Conservation (phyloP, 1,140 invertebrate genomes). For the Nasonia vitripennis region DNA sequence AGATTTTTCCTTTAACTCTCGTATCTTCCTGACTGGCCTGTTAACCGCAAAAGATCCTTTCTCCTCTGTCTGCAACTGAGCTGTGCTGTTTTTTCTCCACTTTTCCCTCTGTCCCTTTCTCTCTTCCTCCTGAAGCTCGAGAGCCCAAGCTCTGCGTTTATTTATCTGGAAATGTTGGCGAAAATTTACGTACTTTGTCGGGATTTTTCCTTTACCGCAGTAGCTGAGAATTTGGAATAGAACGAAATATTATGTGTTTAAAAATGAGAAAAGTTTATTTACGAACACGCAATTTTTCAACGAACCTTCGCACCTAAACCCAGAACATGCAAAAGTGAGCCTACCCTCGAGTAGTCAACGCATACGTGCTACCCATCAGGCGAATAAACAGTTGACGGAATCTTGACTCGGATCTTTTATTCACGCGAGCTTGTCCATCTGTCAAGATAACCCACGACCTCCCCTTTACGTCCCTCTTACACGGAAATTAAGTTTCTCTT, state of each 20-base stretch:
- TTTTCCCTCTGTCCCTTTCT: slow-evolving; percentile 3
- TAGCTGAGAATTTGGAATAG: neutral
- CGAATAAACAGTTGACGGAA: slow-evolving; percentile 12
- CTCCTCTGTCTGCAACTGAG: neutral
- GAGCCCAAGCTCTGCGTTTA: neutral
- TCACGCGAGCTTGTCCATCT: slow-evolving; percentile 2
- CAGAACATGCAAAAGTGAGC: neutral
- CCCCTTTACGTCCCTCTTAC: neutral
- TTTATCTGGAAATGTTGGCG: neutral
- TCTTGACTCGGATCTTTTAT: slow-evolving; percentile 30
- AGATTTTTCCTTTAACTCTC: slow-evolving; percentile 10
- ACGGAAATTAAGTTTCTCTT: slow-evolving; percentile 32
- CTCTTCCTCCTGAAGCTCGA: neutral
- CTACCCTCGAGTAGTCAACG: neutral
- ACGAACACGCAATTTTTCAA: too few species aligned
- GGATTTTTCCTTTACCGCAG: neutral
- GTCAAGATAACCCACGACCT: slow-evolving; percentile 8
- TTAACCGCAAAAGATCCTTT: neutral
- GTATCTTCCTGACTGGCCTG: neutral
- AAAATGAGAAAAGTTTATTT: neutral
- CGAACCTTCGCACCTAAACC: neutral
- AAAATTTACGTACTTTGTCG: neutral
- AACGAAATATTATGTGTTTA: neutral
- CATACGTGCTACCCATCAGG: too few species aligned
- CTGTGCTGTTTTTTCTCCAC: neutral